Evolutionary conservation across 23 tunicate species (phyloP).

Genomic region (Trididemnum miniatum): DNA sequence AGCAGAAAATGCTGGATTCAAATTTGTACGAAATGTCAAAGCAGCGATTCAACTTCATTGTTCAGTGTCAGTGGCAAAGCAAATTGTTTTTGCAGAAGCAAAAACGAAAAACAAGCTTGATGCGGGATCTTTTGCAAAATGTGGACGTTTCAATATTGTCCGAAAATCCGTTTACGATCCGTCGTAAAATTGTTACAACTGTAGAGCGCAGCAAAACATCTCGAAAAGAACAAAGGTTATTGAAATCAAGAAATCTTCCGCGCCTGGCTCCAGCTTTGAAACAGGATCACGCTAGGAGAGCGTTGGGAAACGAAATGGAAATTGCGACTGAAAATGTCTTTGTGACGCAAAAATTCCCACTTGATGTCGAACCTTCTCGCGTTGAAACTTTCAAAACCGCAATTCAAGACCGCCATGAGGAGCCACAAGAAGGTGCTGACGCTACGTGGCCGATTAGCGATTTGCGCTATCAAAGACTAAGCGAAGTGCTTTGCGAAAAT

Average conservation of each 20-base stretch:
- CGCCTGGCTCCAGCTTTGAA: neutral
- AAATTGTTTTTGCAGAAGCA: constrained; percentile 82
- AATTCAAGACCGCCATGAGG: neutral
- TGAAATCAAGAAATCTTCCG: neutral
- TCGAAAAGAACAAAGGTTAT: neutral
- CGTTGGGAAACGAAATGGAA: neutral
- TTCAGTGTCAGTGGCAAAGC: constrained; percentile 85
- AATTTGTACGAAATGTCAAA: constrained; percentile 82
- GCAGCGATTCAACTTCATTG: constrained; percentile 75
- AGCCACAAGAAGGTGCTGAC: neutral
- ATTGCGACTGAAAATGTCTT: constrained; percentile 17
- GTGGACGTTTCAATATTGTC: constrained; percentile 52
- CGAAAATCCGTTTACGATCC: constrained; percentile 28
- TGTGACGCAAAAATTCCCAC: constrained; percentile 46
- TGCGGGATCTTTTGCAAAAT: constrained; percentile 72
- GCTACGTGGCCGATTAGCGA: constrained; percentile 69
- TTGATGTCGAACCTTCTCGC: neutral
- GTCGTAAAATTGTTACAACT: neutral
- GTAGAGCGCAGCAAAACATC: neutral
- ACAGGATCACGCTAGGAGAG: neutral
- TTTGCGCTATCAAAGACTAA: constrained; percentile 37
- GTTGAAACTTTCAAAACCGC: neutral
- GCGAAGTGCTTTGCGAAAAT: constrained; percentile 54
- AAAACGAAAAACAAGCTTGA: constrained; percentile 65
- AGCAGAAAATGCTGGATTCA: constrained; percentile 82